Conservation (phyloP, 2,888 invertebrate genomes). For the Caenorhabditis plicata region DNA sequence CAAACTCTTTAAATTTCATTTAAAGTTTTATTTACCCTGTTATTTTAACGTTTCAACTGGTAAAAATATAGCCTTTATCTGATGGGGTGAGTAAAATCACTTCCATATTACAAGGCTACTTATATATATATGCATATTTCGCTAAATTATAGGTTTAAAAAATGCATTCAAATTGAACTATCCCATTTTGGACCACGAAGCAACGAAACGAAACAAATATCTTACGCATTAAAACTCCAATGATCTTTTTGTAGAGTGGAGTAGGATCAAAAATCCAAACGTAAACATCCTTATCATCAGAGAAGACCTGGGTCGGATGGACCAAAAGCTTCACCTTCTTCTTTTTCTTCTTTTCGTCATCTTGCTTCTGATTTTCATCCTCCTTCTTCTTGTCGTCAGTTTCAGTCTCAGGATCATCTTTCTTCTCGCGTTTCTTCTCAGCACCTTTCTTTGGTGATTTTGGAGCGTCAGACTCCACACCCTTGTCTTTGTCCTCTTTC, state of each 20-base stretch:
- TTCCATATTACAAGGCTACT: too few species aligned
- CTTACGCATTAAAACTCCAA: constrained; percentile 68
- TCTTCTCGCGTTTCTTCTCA: constrained; percentile 30
- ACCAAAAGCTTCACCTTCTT: constrained; percentile 89
- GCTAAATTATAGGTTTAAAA: too few species aligned
- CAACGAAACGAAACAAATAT: neutral
- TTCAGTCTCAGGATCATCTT: constrained; percentile 26
- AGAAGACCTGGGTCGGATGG: constrained; percentile 90
- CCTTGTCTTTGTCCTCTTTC: constrained; percentile 48
- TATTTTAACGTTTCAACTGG: too few species aligned
- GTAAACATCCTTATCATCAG: constrained; percentile 78
- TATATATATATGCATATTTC: too few species aligned
- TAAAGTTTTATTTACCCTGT: too few species aligned
- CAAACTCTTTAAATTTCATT: too few species aligned
- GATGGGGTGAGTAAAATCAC: too few species aligned
- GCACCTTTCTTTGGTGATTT: constrained; percentile 57
- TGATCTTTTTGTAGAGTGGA: constrained; percentile 68
- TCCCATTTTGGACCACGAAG: too few species aligned
- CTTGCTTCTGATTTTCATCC: constrained; percentile 49
- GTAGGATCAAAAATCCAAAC: constrained; percentile 71
- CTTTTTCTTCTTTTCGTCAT: constrained; percentile 44
- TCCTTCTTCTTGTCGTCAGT: constrained; percentile 53
- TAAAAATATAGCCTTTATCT: too few species aligned
- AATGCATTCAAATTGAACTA: too few species aligned
- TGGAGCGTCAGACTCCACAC: constrained; percentile 9